Evolutionary conservation across 2,113 vertebrate genomes (phyloP).

Genomic region (Neofelis nebulosa): DNA sequence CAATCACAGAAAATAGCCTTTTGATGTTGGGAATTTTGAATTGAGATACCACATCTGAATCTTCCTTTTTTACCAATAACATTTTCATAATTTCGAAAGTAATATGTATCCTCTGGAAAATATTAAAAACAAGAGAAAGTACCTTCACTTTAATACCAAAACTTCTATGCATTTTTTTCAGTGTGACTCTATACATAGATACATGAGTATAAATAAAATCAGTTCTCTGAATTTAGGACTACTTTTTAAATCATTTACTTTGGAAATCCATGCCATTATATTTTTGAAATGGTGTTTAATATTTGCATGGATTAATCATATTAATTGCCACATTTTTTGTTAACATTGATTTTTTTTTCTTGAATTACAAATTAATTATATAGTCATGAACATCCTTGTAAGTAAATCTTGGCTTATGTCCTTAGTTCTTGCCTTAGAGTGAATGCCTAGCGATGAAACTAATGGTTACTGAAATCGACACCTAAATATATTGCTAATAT

Average conservation of each 20-base stretch:
- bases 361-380: background rate
- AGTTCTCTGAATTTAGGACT: background rate
- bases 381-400: background rate
- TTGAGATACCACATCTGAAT: background rate
- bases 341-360: background rate
- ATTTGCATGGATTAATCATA: background rate
- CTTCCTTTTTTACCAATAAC: background rate
- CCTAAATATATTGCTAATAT: background rate
- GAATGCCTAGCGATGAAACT: background rate
- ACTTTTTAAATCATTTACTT: background rate
- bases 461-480: background rate
- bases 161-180: background rate
- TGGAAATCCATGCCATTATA: background rate
- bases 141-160: background rate
- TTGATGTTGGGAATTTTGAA: conserved; percentile 11
- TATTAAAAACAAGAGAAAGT: background rate
- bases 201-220: background rate
- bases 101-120: background rate
- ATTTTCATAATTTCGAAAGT: background rate
- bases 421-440: background rate
- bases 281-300: background rate
- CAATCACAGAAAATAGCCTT: background rate
- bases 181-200: background rate
- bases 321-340: background rate
- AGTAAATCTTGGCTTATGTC: background rate